These are phyloP conservation scores for Lithophane ornitopus DNA, from an alignment of 2,888 invertebrate genomes.

Conservation along the genomic window DNA sequence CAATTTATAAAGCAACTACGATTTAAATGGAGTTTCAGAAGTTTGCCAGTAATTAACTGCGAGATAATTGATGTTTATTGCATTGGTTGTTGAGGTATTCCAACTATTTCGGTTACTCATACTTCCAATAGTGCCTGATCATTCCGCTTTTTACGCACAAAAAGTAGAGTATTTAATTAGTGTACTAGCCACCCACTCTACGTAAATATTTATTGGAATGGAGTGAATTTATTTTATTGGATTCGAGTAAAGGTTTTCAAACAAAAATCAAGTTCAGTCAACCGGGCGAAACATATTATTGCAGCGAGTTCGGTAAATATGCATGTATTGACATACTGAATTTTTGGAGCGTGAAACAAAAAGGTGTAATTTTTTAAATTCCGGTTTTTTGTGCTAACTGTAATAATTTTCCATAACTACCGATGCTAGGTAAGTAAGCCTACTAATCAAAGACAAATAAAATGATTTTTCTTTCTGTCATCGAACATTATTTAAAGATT, in stretches of 20 bases:
- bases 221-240: slow-evolving; percentile 58
- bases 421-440: background rate
- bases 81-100: slow-evolving; percentile 27
- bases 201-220: slow-evolving; percentile 52
- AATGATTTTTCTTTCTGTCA: background rate
- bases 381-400: background rate
- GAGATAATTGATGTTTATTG: slow-evolving; percentile 58
- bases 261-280: slow-evolving; percentile 55
- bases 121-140: slow-evolving; percentile 4
- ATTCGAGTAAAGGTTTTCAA: slow-evolving; percentile 49
- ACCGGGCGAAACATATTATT: slow-evolving; percentile 54
- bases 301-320: slow-evolving; percentile 47
- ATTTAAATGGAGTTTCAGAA: slow-evolving; percentile 71
- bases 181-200: slow-evolving; percentile 23
- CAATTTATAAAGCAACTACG: slow-evolving; percentile 66
- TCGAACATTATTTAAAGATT: background rate
- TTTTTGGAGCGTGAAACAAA: slow-evolving; percentile 22
- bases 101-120: slow-evolving; percentile 27
- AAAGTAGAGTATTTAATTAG: slow-evolving; percentile 41
- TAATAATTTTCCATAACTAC: background rate
- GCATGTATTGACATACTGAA: slow-evolving; percentile 31
- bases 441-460: background rate
- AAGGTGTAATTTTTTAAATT: background rate
- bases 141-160: slow-evolving; percentile 37
- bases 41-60: slow-evolving; percentile 57